These are phyloP conservation scores for Thryonomys swinderianus DNA, from an alignment of 2,113 vertebrate genomes.

Conservation along the genomic window DNA sequence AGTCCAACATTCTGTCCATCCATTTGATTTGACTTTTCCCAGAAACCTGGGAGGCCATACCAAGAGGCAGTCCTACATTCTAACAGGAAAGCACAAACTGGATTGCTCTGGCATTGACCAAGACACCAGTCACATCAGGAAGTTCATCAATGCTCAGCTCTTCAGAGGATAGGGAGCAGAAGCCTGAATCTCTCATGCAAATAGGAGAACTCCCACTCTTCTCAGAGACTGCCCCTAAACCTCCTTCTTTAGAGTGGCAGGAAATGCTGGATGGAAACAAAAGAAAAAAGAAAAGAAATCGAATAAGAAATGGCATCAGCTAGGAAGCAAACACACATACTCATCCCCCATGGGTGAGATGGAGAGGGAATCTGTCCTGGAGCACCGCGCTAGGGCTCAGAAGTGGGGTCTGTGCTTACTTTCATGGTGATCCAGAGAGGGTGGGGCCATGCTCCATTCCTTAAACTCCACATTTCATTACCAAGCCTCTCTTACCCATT, in stretches of 20 bases:
- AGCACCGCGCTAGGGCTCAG: constrained; percentile 43
- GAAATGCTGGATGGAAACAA: constrained; percentile 27
- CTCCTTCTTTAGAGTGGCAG: background rate
- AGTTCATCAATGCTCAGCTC: background rate
- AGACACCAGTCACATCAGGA: background rate
- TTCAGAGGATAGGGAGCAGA: background rate
- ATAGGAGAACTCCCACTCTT: background rate
- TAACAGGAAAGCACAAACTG: background rate
- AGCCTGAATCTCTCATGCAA: background rate
- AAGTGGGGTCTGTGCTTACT: background rate
- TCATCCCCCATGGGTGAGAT: constrained; percentile 55
- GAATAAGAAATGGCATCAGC: constrained; percentile 66
- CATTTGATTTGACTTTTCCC: background rate
- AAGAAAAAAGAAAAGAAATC: constrained; percentile 18
- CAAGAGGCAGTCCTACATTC: background rate
- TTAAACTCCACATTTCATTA: background rate
- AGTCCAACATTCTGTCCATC: background rate
- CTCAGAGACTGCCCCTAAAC: background rate
- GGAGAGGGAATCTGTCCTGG: constrained; percentile 56
- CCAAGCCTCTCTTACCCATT: background rate
- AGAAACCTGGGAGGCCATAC: background rate
- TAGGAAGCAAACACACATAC: background rate
- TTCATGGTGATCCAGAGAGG: too few relatives aligned
- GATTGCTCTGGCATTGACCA: background rate
- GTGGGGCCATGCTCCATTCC: background rate